Evolutionary conservation across 1,140 invertebrate genomes (phyloP).

Genomic region (Hypsibius dujardini): DNA sequence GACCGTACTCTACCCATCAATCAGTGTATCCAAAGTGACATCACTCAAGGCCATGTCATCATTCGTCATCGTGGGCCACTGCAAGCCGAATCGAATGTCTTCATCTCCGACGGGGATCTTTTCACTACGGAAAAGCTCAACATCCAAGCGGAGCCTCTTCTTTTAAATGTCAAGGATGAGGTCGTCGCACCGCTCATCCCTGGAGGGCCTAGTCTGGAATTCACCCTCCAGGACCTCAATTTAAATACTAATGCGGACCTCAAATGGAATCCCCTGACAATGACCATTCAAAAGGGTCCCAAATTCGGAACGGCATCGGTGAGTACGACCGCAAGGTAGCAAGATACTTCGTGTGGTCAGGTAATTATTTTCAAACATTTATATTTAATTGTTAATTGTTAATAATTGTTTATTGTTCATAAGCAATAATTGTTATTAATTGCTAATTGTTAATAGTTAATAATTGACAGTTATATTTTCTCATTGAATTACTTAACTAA

Average conservation of each 20-base stretch:
- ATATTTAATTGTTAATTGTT: too few relatives aligned
- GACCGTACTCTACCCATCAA: not conserved
- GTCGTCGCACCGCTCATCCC: not conserved
- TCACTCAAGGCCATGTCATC: not conserved
- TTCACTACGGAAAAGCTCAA: conserved; percentile 6
- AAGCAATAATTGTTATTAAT: too few relatives aligned
- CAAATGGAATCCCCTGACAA: not conserved
- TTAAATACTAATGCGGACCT: conserved; percentile 3
- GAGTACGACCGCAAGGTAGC: too few relatives aligned
- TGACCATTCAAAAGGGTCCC: not conserved
- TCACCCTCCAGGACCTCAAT: not conserved
- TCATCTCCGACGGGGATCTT: not conserved
- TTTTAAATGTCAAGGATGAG: not conserved
- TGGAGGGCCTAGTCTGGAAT: not conserved
- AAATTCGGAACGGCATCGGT: not conserved
- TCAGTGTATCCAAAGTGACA: conserved; percentile 6
- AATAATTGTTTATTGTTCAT: too few relatives aligned
- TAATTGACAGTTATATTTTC: too few relatives aligned
- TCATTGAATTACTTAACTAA: too few relatives aligned
- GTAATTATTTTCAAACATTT: too few relatives aligned
- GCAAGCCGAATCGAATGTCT: not conserved
- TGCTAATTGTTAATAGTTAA: too few relatives aligned
- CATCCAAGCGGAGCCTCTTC: conserved; percentile 6
- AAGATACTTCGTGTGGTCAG: too few relatives aligned
- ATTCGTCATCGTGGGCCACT: not conserved